A percentile compares a stretch with the other conserved stretches of the same genome.
These are phyloP conservation scores for Ectemnius cavifrons DNA, from an alignment of 2,888 invertebrate genomes.

Conservation along the genomic window DNA sequence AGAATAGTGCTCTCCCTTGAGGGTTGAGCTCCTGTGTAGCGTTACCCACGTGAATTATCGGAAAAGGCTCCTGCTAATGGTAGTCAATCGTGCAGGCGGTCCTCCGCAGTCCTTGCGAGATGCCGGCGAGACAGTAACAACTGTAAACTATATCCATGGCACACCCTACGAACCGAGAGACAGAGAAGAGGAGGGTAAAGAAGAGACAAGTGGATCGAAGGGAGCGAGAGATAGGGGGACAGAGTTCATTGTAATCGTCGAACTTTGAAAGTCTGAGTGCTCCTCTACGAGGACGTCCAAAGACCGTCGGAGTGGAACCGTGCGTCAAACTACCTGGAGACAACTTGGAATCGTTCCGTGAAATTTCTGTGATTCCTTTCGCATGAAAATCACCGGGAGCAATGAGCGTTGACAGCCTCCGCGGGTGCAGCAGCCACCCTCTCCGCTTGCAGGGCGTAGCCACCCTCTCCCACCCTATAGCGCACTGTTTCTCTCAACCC, in stretches of 20 bases:
- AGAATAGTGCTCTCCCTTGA: conserved; percentile 4
- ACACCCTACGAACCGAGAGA: not conserved
- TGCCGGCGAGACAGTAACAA: conserved; percentile 7
- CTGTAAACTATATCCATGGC: conserved; percentile 40
- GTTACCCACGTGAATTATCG: conserved; percentile 5
- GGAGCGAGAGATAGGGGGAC: not conserved
- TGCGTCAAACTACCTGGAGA: conserved; percentile 50
- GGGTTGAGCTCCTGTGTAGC: not conserved
- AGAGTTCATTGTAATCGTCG: conserved; percentile 30
- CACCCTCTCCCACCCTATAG: too few species aligned
- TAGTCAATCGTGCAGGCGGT: not conserved
- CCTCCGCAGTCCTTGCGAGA: not conserved
- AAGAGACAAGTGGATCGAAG: not conserved
- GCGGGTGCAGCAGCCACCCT: too few species aligned
- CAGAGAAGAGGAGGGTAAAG: too few species aligned
- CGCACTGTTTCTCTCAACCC: too few species aligned
- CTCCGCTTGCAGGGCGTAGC: too few species aligned
- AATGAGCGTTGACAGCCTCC: conserved; percentile 18
- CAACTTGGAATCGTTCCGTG: conserved; percentile 50
- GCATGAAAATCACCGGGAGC: conserved; percentile 18
- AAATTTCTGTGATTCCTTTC: conserved; percentile 38
- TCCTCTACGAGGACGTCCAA: conserved; percentile 40
- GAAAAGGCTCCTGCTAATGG: conserved; percentile 12
- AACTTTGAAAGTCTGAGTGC: conserved; percentile 48
- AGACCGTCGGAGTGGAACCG: conserved; percentile 30